Evolutionary conservation across 2,888 invertebrate species (phyloP).

Genomic region (Epinotia bilunana): DNA sequence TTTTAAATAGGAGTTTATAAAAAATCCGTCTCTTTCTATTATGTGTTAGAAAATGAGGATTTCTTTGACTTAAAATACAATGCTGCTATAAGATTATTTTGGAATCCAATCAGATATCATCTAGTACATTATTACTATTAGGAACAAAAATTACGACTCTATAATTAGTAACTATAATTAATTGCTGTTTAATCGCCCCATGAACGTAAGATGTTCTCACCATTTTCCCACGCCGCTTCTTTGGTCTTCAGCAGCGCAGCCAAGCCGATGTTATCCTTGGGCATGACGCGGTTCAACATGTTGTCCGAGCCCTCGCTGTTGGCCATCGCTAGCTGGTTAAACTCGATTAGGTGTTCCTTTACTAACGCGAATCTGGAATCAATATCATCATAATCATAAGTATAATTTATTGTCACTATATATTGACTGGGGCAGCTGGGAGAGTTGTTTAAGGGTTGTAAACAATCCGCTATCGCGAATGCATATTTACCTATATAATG

Average conservation of each 20-base stretch:
- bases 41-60: too few relatives aligned
- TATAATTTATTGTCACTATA: not conserved
- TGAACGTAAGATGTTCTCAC: conserved; percentile 74
- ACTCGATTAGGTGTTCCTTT: conserved; percentile 98
- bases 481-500: too few relatives aligned
- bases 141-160: too few relatives aligned
- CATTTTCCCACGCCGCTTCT: conserved; percentile 96
- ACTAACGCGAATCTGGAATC: conserved; percentile 94
- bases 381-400: not conserved
- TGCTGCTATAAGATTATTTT: not conserved
- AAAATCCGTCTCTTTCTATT: too few relatives aligned
- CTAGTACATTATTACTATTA: too few relatives aligned
- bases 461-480: too few relatives aligned
- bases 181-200: not conserved
- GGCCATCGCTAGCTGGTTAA: conserved; percentile 99
- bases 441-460: too few relatives aligned
- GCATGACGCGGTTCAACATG: conserved; percentile 99
- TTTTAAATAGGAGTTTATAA: too few relatives aligned
- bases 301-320: conserved; percentile 99
- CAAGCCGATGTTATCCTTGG: conserved; percentile 99
- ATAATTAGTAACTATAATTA: too few relatives aligned
- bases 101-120: too few relatives aligned
- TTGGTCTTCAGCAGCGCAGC: conserved; percentile 98
- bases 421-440: too few relatives aligned
- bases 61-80: too few relatives aligned